Base-by-base conservation (phyloP, 1,140 invertebrate genomes). In the Wasmannia auropunctata region DNA sequence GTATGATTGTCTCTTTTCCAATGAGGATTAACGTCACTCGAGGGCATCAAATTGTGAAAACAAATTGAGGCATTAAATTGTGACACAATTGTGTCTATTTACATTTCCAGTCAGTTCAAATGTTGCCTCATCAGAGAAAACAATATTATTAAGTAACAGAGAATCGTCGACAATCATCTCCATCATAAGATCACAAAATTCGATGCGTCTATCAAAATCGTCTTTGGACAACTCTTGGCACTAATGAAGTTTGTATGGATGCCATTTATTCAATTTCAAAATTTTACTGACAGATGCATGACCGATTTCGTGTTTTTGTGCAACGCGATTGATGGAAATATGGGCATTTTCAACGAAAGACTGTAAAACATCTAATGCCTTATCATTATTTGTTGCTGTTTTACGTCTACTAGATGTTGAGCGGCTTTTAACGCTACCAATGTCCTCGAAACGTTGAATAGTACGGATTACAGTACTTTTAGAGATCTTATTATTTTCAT, bases 181-280 rank as follows among this genome's bases (percentile, higher is more conserved):
- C 7, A 63, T 37, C 62, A 63, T 63, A 63, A 63, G 31, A 37
- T 63, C 62, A 37, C 62, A 63, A 37, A 62, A 62, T 19, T 62
- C 28, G 3, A 62, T 5, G 60, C 60, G 31, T 62, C 31, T 62
- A 62, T 62, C 16, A 34, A 62, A 62, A 62, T 62, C 60, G 10
- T 58, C 22, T 28, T 58, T 10, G 22, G 34, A 43, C 14, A 63
- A 62, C 63, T 56, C 34, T 67, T 43, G 37, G 63, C 10, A 14
- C 54, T 40, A 69, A 69, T 69, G 34, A 22, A 25, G 34, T 62
- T 62, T 62, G 31, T 56, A 16, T 34, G 14, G 49, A 69, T 58
- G 67, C 46, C 58, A 40, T 65, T 62, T 62, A n/a, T 43, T 79
- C 25, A 34, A 49, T 65, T 65, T 63, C 31, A 63, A 19, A 79